Conservation (phyloP, 2,888 invertebrate genomes). For the Pseudanteris insignis region DNA sequence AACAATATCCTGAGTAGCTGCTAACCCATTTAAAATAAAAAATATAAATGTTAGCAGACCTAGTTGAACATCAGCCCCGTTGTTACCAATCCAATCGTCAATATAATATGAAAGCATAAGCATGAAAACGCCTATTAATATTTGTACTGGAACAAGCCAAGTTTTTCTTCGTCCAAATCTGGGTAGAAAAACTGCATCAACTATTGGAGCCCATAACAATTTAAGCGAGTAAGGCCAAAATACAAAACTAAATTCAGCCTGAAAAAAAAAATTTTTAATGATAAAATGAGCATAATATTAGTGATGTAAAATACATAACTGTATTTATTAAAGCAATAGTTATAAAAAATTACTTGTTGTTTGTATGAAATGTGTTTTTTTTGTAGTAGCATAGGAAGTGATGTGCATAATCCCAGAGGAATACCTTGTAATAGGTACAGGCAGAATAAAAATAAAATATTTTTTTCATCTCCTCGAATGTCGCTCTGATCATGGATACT, state of each 20-base stretch:
- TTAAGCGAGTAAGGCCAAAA: slow-evolving; percentile 94
- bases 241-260: slow-evolving; percentile 93
- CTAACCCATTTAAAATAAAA: slow-evolving; percentile 90
- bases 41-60: slow-evolving; percentile 84
- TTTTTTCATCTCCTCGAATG: slow-evolving; percentile 75
- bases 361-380: slow-evolving; percentile 92
- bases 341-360: slow-evolving; percentile 78
- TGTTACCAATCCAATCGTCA: slow-evolving; percentile 80
- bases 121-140: slow-evolving; percentile 90
- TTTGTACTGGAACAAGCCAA: slow-evolving; percentile 94
- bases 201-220: slow-evolving; percentile 97
- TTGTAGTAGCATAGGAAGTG: slow-evolving; percentile 94
- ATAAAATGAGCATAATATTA: too few relatives aligned
- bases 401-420: slow-evolving; percentile 92
- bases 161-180: slow-evolving; percentile 93
- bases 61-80: slow-evolving; percentile 74
- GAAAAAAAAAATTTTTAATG: slow-evolving; percentile 62
- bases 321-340: too few relatives aligned
- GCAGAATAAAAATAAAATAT: slow-evolving; percentile 88
- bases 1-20: slow-evolving; percentile 99
- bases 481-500: slow-evolving; percentile 53
- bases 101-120: slow-evolving; percentile 81
- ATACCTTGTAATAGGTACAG: slow-evolving; percentile 95
- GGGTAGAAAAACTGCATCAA: slow-evolving; percentile 88
- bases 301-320: too few relatives aligned